Evolutionary conservation across 1,140 invertebrate genomes (phyloP).

Genomic region (Bombus picipes): DNA sequence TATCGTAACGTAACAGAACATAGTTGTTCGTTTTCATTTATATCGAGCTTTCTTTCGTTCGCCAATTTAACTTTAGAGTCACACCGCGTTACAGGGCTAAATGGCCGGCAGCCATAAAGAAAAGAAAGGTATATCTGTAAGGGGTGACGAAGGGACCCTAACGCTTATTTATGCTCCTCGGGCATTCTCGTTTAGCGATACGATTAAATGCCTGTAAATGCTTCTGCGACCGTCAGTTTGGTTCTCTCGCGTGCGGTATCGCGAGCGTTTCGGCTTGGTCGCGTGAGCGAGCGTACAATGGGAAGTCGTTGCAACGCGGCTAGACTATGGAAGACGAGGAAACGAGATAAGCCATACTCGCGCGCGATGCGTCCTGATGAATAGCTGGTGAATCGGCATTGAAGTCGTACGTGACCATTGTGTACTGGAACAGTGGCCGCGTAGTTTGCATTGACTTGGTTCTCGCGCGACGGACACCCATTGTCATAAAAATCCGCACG

Average conservation of each 20-base stretch:
- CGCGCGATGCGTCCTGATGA: conserved; percentile 41
- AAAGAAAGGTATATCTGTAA: background rate
- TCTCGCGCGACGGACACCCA: conserved; percentile 10
- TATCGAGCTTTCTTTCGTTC: background rate
- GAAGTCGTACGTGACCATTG: conserved; percentile 55
- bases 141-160: background rate
- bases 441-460: conserved; percentile 34
- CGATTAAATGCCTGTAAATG: conserved; percentile 50
- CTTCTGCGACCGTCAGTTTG: conserved; percentile 10
- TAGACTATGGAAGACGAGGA: conserved; percentile 11
- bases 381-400: conserved; percentile 52
- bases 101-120: background rate
- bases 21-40: too few species aligned
- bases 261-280: conserved; percentile 15
- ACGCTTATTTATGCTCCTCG: conserved; percentile 33
- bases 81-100: background rate
- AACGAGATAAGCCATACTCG: conserved; percentile 44
- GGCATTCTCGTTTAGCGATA: conserved; percentile 9
- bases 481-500: conserved; percentile 34
- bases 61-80: background rate
- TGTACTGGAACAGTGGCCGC: background rate
- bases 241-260: conserved; percentile 39
- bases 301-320: conserved; percentile 26
- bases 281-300: conserved; percentile 31
- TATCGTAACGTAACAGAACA: too few species aligned